Conservation (phyloP, 1,140 invertebrate species). For the Macrosteles quadrilineatus region DNA sequence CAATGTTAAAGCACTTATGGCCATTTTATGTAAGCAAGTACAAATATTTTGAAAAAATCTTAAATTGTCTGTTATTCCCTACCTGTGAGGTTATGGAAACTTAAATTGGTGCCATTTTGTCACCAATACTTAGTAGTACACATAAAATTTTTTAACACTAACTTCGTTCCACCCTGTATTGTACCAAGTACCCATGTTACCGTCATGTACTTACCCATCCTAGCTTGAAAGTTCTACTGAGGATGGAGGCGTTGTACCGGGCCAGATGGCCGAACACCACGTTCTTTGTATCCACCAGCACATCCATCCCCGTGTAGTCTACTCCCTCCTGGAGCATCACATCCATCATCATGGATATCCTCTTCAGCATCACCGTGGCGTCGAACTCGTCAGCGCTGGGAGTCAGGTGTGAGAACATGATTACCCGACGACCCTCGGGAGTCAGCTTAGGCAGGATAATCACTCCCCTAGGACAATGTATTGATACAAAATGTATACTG, state of each 20-base stretch:
- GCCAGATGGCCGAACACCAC: constrained; percentile 34
- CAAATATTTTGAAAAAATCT: too few relatives aligned
- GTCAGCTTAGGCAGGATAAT: constrained; percentile 39
- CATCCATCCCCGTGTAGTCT: constrained; percentile 34
- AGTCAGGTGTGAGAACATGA: constrained; percentile 42
- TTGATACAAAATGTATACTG: background rate
- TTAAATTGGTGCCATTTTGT: too few relatives aligned
- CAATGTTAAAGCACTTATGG: too few relatives aligned
- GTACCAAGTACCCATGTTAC: too few relatives aligned
- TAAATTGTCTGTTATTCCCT: too few relatives aligned
- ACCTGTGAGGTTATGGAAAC: too few relatives aligned
- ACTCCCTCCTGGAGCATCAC: constrained; percentile 37
- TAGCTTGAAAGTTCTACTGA: constrained; percentile 33
- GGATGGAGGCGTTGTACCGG: constrained; percentile 36
- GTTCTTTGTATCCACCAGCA: constrained; percentile 37
- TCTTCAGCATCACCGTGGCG: constrained; percentile 36
- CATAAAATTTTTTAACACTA: too few relatives aligned
- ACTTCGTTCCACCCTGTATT: too few relatives aligned
- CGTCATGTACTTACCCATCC: constrained; percentile 40
- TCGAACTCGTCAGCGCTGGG: constrained; percentile 37
- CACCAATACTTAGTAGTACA: too few relatives aligned
- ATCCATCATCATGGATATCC: constrained; percentile 41
- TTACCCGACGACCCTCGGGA: constrained; percentile 35
- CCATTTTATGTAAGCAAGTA: too few relatives aligned
- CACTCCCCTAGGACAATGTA: constrained; percentile 31